Evolutionary conservation across 2,797 vertebrate species (phyloP), one percentile per base, ranked within the genome.

Genomic region (Mallotus villosus): DNA sequence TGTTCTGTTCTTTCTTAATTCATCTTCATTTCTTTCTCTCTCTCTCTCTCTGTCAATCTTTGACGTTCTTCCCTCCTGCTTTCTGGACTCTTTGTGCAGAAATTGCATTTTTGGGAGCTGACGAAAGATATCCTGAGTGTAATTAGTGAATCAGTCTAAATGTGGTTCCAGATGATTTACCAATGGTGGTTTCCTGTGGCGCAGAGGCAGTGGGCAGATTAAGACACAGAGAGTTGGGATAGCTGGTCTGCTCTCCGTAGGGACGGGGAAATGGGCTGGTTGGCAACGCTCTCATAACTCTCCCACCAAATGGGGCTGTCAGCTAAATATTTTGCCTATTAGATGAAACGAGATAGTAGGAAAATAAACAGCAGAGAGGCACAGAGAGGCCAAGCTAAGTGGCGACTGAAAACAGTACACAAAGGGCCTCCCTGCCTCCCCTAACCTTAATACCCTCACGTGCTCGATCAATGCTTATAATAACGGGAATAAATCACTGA

Each of bases 271-370:
- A 90, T 86, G 87, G 83, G 79, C 82, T 37, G 85, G 87, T 92
- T 92, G 90, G 90, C 92, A 90, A 78, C 29, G 65, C 84, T 85
- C 88, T 92, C 90, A 90, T 90, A 90, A 92, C 89, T 93, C 92
- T 92, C 90, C 89, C 86, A 86, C 88, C 90, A 92, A 92, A 91
- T 92, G 87, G 84, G 89, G 80, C 90, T 92, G 93, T 93, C 92
- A 90, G 90, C 89, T 94, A 92, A 93, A 93, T 92, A 92, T 94
- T 94, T 93, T 92, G 91, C 91, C 87, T 92, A 91, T 92, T 92
- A 91, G 88, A 92, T 90, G 82, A 88, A 81, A 74, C 77, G 74
- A 89, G 85, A 90, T 91, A 88, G 75, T 85, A 78, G 87, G 84
- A 93, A 93, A 92, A 91, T 91, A 93, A 93, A 93, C 89, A 90